Evolutionary conservation across 2,888 invertebrate species (phyloP), one percentile per base, ranked within the genome.

Genomic region (Emmelina monodactyla): DNA sequence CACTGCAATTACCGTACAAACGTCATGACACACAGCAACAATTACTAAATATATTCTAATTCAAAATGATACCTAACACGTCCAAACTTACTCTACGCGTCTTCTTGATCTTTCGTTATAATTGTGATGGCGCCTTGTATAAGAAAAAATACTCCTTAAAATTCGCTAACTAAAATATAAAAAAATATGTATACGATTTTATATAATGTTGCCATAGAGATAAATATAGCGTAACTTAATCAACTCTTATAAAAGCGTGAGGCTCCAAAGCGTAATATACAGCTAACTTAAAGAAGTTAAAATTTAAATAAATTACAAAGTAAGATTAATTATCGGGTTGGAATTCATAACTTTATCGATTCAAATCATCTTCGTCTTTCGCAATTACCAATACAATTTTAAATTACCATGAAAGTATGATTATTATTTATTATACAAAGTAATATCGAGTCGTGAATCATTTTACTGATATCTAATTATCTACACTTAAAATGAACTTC

Each of bases 111-210:
- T 56, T 60, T 54, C 45, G 38, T 53, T 51, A 56, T 56, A 56
- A 70, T 75, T 78, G 78, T 78, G 78, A 76, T 78, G 76, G 68
- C 69, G 65, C 48, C 58, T 59, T 56, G 43, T 54, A 59, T 57
- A 59, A 45, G 46, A 51, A 53, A 55, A 55, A 55, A 48, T 29
- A 29, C 43, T 59, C 62, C 62, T 65, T 62, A 62, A 58, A 68
- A 71, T 76, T 75, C 62, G 69, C 75, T 76, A 76, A 67, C 71
- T 75, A 75, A 63, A 46, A 33, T 31, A 37, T 50, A 50, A 59
- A 65, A 62, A 57, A 59, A 60, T 61, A 64, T 51, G 57, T 63
- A 61, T 67, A 70, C 54, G 64, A 60, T 58, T 50, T n/a, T 59
- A 58, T 57, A 61, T 58, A 54, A 56, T 66, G 64, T 66, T 63